A percentile compares a stretch with the other conserved stretches of the same genome.
Conservation (phyloP, 2,113 vertebrate genomes). For the Semnornis frantzii region DNA sequence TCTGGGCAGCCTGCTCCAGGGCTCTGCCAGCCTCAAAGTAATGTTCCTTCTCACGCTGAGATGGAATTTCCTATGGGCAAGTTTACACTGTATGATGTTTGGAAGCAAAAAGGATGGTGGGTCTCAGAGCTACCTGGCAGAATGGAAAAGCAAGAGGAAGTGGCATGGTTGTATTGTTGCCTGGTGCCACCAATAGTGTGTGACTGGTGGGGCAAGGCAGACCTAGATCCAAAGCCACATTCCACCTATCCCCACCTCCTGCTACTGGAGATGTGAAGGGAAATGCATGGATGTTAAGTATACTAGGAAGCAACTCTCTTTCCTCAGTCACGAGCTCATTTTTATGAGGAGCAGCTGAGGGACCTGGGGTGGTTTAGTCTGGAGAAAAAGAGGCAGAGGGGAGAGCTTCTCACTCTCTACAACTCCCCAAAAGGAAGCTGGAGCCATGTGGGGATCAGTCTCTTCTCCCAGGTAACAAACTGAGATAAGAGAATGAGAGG, state of each 20-base stretch:
- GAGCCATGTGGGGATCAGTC: no score
- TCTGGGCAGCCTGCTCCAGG: no score
- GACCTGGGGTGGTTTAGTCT: no score
- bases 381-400: no score
- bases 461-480: no score
- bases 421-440: no score
- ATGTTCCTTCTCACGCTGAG: no score
- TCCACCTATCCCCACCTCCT: not conserved
- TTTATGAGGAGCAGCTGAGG: not conserved
- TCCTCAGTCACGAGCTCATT: not conserved
- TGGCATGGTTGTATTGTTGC: accelerated
- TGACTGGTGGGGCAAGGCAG: not conserved
- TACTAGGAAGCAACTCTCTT: not conserved
- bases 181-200: not conserved
- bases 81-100: not conserved
- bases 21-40: no score
- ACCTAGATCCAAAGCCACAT: not conserved
- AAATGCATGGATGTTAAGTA: not conserved
- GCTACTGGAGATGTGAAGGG: not conserved
- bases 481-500: no score
- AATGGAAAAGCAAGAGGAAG: not conserved
- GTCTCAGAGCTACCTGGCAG: not conserved
- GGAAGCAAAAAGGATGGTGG: not conserved
- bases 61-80: no score
- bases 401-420: no score